phyloP scores from a whole-genome alignment of 2,797 vertebrate genomes.

The Eulemur mongoz region DNA sequence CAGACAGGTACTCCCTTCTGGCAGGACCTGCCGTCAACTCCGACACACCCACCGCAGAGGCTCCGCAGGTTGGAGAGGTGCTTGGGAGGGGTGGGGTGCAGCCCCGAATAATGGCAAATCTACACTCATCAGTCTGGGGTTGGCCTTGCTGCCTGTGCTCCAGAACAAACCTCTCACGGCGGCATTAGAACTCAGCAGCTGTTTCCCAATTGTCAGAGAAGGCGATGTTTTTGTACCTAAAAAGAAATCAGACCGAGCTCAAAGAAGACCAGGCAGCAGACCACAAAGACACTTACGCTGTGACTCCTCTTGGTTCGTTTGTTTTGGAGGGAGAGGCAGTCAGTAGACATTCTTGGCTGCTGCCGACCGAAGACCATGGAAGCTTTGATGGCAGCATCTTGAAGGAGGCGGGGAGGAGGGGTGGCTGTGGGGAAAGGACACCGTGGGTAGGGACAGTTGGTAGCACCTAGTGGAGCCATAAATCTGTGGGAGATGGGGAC shows the following conservation, averaged over 20 bases:
- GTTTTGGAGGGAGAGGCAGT: background rate
- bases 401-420: background rate
- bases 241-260: background rate
- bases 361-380: background rate
- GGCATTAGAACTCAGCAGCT: fast-evolving
- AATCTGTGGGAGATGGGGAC: background rate
- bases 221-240: background rate
- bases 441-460: fast-evolving
- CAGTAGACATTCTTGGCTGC: background rate
- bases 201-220: background rate
- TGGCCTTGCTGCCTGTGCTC: background rate
- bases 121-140: background rate
- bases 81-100: background rate
- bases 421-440: fast-evolving
- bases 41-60: background rate
- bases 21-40: background rate
- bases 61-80: background rate
- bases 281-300: background rate
- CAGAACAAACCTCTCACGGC: fast-evolving
- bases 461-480: background rate
- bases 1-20: background rate
- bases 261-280: background rate
- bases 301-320: background rate
- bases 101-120: background rate
- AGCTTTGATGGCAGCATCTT: fast-evolving